Evolutionary conservation across 2,797 vertebrate species (phyloP).

Genomic region (Limnodromus scolopaceus): DNA sequence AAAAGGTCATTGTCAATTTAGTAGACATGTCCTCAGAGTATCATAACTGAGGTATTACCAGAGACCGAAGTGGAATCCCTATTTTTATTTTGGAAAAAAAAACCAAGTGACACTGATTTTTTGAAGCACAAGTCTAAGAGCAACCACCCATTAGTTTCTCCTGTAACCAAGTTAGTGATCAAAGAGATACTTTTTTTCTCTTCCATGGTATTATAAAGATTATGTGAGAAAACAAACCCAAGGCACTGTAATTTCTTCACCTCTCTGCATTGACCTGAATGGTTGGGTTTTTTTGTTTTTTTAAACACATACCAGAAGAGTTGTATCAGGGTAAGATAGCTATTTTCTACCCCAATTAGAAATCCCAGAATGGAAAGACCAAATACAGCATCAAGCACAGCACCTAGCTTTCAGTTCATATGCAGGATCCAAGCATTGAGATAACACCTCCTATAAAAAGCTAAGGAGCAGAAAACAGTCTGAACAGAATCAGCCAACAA

Average conservation of each 20-base stretch:
- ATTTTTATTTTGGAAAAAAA: background rate
- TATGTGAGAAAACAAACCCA: background rate
- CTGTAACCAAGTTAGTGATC: background rate
- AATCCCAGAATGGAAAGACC: constrained; percentile 12
- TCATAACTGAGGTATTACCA: background rate
- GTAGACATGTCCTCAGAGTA: background rate
- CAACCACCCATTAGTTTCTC: background rate
- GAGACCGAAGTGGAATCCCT: background rate
- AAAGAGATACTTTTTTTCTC: background rate
- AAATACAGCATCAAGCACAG: constrained; percentile 12
- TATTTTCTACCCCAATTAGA: constrained; percentile 23
- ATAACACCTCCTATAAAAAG: constrained; percentile 59
- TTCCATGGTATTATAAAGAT: background rate
- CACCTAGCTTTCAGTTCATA: constrained; percentile 23
- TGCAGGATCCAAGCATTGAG: constrained; percentile 2
- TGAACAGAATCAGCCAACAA: background rate
- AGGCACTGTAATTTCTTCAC: background rate
- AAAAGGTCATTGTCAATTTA: background rate
- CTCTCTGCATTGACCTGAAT: background rate
- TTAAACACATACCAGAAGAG: background rate
- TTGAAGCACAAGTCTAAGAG: background rate
- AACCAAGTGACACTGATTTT: background rate
- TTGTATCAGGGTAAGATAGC: background rate
- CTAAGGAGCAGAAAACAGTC: background rate
- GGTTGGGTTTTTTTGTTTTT: background rate